Evolutionary conservation across 1,140 invertebrate species (phyloP).

Genomic region (Leguminivora glycinivorella): DNA sequence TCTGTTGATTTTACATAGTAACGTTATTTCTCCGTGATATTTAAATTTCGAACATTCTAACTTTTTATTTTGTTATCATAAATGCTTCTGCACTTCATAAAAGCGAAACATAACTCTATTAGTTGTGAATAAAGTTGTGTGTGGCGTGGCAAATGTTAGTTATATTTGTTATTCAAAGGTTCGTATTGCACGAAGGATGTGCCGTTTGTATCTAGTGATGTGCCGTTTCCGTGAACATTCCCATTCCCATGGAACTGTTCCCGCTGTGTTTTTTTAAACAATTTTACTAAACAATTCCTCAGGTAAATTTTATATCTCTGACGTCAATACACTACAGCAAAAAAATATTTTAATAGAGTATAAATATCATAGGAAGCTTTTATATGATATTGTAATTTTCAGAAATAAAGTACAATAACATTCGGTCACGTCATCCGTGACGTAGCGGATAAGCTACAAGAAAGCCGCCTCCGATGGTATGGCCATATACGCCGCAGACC

Average conservation of each 20-base stretch:
- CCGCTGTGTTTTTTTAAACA: too few species aligned
- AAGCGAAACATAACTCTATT: not conserved
- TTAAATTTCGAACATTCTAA: constrained; percentile 51
- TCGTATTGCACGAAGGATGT: constrained; percentile 46
- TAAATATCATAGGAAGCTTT: too few species aligned
- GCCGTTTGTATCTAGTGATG: not conserved
- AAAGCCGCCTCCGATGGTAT: too few species aligned
- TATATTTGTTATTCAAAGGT: constrained; percentile 44
- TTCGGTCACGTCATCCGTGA: too few species aligned
- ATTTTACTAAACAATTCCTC: too few species aligned
- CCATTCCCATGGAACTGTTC: not conserved
- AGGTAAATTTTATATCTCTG: too few species aligned
- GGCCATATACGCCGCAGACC: too few species aligned
- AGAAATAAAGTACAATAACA: too few species aligned
- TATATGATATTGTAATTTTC: too few species aligned
- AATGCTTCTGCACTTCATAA: constrained; percentile 57
- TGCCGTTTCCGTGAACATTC: not conserved
- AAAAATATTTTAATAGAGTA: too few species aligned
- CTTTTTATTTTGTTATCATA: constrained; percentile 52
- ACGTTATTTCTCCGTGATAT: constrained; percentile 59
- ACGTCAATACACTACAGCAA: too few species aligned
- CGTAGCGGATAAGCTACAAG: too few species aligned
- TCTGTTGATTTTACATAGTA: constrained; percentile 37
- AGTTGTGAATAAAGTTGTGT: not conserved
- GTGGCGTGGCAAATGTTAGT: not conserved